A percentile compares a stretch with the other conserved stretches of the same genome.
These are phyloP conservation scores for Florisuga fusca DNA, from an alignment of 2,797 vertebrate species.

Conservation along the genomic window DNA sequence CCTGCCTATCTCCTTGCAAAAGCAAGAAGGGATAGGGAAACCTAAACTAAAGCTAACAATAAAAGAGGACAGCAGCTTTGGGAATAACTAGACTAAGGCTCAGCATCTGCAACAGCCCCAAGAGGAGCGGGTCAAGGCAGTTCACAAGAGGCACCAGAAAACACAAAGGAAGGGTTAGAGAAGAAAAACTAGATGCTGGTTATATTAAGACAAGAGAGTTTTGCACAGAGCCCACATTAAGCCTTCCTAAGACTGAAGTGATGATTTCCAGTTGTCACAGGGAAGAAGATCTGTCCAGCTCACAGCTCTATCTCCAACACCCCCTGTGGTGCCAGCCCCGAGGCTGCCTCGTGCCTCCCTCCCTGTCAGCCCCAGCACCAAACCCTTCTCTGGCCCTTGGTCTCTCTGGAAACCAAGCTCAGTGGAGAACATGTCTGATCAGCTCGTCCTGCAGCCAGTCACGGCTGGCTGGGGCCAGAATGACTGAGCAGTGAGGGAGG, in stretches of 20 bases:
- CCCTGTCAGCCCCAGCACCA: background rate
- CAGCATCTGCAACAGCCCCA: background rate
- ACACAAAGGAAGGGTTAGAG: background rate
- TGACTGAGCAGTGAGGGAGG: rapidly evolving
- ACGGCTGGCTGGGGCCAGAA: rapidly evolving
- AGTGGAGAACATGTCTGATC: background rate
- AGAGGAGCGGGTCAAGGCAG: background rate
- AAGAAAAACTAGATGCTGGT: background rate
- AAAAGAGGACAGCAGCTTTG: background rate
- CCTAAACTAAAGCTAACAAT: too few species aligned
- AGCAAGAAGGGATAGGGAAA: background rate
- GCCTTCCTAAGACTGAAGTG: background rate
- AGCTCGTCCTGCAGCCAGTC: background rate
- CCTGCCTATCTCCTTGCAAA: background rate
- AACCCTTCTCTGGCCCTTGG: background rate
- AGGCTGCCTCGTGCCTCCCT: background rate
- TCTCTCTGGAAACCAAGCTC: background rate
- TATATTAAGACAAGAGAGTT: background rate
- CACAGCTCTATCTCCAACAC: rapidly evolving
- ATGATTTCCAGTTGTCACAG: background rate
- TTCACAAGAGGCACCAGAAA: background rate
- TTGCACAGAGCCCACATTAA: background rate
- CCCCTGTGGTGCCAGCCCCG: rapidly evolving
- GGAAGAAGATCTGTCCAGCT: background rate
- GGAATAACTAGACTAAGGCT: background rate